phyloP scores from a whole-genome alignment of 1,140 invertebrate genomes.

The Drosophila yakuba region DNA sequence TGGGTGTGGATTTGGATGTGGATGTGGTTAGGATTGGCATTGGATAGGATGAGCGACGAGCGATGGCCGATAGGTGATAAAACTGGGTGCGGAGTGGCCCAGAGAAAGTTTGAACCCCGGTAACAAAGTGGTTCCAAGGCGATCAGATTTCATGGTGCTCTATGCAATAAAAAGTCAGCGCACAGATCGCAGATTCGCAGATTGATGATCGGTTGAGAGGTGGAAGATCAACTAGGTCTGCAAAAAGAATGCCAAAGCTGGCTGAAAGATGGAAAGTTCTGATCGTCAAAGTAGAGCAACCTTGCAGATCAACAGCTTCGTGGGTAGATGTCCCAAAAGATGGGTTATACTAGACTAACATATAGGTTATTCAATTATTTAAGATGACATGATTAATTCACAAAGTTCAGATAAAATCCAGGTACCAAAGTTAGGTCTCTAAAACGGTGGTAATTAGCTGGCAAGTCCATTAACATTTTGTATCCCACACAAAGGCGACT shows the following conservation, averaged over 20 bases:
- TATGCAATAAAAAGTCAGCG: conserved; percentile 13
- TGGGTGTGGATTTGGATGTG: conserved; percentile 27
- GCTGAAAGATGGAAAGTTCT: conserved; percentile 20
- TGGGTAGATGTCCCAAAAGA: background rate
- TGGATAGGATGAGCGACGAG: conserved; percentile 13
- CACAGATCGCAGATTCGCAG: background rate
- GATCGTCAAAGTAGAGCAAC: conserved; percentile 1
- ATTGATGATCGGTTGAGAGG: conserved; percentile 17
- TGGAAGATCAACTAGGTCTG: conserved; percentile 8
- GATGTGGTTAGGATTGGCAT: conserved; percentile 22
- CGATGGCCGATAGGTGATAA: conserved; percentile 37
- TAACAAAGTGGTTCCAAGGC: conserved; percentile 35
- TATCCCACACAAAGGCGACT: background rate
- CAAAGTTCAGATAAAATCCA: too few species aligned
- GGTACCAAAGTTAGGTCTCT: background rate
- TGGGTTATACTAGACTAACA: background rate
- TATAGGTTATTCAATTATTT: too few species aligned
- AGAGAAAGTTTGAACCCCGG: conserved; percentile 62
- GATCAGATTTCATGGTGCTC: conserved; percentile 15
- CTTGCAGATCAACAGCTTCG: conserved; percentile 13
- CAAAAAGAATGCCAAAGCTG: conserved; percentile 1
- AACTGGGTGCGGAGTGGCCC: conserved; percentile 32
- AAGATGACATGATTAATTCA: too few species aligned
- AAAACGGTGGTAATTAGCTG: conserved; percentile 1
- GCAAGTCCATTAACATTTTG: background rate